Base-by-base conservation (phyloP, 2,113 vertebrate genomes). In the Dunckerocampus dactyliophorus region DNA sequence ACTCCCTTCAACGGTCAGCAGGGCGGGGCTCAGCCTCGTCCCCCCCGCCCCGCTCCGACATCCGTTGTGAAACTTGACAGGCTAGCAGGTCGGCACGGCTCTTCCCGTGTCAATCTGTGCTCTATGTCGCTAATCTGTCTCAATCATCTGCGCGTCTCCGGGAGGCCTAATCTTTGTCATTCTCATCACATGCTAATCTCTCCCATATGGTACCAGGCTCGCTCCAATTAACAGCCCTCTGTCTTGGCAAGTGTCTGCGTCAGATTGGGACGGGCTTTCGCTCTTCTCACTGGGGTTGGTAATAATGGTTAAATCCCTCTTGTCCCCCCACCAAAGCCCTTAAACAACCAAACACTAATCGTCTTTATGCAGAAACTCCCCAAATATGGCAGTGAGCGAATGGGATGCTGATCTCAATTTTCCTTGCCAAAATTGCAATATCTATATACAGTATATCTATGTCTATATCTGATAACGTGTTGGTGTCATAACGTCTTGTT, bases 281-380 rank as follows among this genome's bases (percentile, higher is more conserved):
- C 78, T 82, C 72, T 75, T 69, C 84, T 72, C 72, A 82, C 88
- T 82, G 77, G 72, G 74, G 71, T 63, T 75, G 74, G 88, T 89
- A 89, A 92, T 90, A 86, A 90, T 89, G 86, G 77, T 85, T 87
- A 90, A 92, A 77, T 79, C 64, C 59, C 63, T 64, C 60, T n/a
- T 47, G 47, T 46, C 78, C 62, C 59, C 65, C 63, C 62, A 51
- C 47, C 43, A 71, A 76, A 88, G 72, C 83, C 82, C 77, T 86
- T 83, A 83, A 92, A 89, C 89, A 89, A 88, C 81, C 80, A 77
- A 14, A 73, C 71, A 85, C 77, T 94, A 92, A 93, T 92, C 91
- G 89, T 88, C 91, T 93, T 92, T 89, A 89, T 83, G 68, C 89
- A 89, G 86, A 84, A 86, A 86, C 86, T 90, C 76, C 69, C 72